A percentile compares a stretch with the other conserved stretches of the same genome.
phyloP scores from a whole-genome alignment of 23 tunicate species.

The Botrylloides violaceus region DNA sequence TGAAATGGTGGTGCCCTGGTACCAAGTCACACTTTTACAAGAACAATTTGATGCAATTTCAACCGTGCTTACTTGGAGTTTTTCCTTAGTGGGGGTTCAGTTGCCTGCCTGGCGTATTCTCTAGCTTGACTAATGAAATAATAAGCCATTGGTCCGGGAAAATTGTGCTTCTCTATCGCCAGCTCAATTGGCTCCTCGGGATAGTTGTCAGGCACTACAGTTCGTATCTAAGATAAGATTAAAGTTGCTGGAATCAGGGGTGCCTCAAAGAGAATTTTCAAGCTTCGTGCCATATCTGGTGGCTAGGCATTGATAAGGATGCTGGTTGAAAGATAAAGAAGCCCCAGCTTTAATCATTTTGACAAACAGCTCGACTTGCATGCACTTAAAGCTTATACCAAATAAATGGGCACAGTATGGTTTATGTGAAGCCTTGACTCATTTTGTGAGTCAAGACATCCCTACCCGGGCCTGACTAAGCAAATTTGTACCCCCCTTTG shows the following conservation, averaged over 20 bases:
- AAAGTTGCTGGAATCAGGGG: not conserved
- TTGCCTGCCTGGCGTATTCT: constrained; percentile 80
- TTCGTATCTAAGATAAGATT: constrained; percentile 27
- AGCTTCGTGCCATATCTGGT: too few relatives aligned
- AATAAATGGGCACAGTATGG: too few relatives aligned
- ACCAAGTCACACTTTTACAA: not conserved
- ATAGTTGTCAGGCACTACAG: constrained; percentile 57
- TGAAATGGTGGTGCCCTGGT: constrained; percentile 48
- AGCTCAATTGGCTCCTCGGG: constrained; percentile 43
- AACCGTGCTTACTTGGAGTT: constrained; percentile 20
- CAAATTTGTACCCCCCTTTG: too few relatives aligned
- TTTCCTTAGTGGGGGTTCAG: constrained; percentile 66
- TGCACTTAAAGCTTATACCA: too few relatives aligned
- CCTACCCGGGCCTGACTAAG: too few relatives aligned
- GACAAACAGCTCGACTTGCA: too few relatives aligned
- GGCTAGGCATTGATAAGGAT: too few relatives aligned
- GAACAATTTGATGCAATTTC: not conserved
- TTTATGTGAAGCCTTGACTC: too few relatives aligned
- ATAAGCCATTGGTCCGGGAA: constrained; percentile 65
- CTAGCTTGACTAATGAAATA: constrained; percentile 85
- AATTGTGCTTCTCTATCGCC: constrained; percentile 41
- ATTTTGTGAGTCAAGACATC: too few relatives aligned
- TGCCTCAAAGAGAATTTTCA: not conserved
- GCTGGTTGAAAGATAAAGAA: too few relatives aligned
- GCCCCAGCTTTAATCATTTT: too few relatives aligned